Base-by-base conservation (phyloP, 2,888 invertebrate genomes). In the Drosophila prolongata region DNA sequence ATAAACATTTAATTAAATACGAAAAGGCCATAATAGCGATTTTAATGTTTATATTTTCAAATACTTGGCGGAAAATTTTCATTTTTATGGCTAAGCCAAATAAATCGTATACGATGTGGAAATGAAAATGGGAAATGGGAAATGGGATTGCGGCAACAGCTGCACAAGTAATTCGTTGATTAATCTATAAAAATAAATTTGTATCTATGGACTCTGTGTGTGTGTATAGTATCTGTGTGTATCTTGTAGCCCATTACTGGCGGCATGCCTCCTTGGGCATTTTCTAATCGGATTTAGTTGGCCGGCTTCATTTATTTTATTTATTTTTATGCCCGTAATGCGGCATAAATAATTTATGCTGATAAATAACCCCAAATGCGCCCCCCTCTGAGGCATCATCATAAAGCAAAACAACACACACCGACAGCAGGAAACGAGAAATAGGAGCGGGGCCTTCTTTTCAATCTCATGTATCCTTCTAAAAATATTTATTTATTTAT, bases 281-380 rank as follows among this genome's bases (percentile, higher is more conserved):
- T 78, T 87, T 89, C 85, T 86, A 86, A 86, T 86, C 85, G 86
- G 85, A 89, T 86, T 86, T 86, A 89, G 85, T 89, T 80, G 77
- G 70, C 59, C 69, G 71, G 79, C 89, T 79, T 81, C 89, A 89
- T 89, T 86, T 86, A 86, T 87, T 86, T 86, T 86, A 86, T 89
- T 89, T 86, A 86, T 86, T 89, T 86, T 86, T 86, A 87, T 87
- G 89, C 88, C 85, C 79, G 79, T 91, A 91, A 90, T 90, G 89
- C 91, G 85, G 90, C 90, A 87, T 84, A 90, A 91, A 90, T 90
- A 91, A 90, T 85, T 85, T 89, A 85, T 85, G 89, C 89, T 89
- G 87, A 85, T 85, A 85, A 89, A 85, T 85, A 85, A 85, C 89
- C 85, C 75, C 74, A 80, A 81, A 76, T 19, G 59, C 19, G 54